These are phyloP conservation scores for Megalurothrips usitatus DNA, from an alignment of 2,888 invertebrate species.

Conservation along the genomic window DNA sequence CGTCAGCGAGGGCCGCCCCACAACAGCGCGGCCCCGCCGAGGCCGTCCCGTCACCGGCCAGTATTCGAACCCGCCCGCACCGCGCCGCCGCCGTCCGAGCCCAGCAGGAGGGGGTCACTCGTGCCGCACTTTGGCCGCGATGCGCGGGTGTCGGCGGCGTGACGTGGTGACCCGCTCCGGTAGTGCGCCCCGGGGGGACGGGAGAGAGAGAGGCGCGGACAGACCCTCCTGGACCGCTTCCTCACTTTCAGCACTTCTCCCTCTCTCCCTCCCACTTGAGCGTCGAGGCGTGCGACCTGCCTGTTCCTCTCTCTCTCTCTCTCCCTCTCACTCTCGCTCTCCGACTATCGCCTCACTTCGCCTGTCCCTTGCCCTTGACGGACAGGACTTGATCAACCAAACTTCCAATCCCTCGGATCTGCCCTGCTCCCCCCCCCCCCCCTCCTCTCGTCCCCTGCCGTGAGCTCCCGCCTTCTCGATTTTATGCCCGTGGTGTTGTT, in stretches of 20 bases:
- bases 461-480: background rate
- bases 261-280: background rate
- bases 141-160: no score
- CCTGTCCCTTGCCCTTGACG: background rate
- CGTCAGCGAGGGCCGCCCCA: background rate
- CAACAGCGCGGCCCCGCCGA: background rate
- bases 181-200: no score
- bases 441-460: background rate
- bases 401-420: background rate
- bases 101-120: no score
- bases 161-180: no score
- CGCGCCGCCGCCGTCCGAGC: background rate
- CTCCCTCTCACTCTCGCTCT: background rate
- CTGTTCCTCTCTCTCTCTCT: no score
- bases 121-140: no score
- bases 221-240: no score
- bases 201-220: no score
- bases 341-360: background rate
- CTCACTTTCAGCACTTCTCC: background rate
- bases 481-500: constrained; percentile 24
- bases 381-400: background rate
- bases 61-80: background rate
- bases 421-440: background rate
- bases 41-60: background rate
- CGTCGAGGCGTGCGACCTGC: background rate